These are phyloP conservation scores for Aldabrachelys gigantea DNA, from an alignment of 2,113 vertebrate species.

Conservation along the genomic window DNA sequence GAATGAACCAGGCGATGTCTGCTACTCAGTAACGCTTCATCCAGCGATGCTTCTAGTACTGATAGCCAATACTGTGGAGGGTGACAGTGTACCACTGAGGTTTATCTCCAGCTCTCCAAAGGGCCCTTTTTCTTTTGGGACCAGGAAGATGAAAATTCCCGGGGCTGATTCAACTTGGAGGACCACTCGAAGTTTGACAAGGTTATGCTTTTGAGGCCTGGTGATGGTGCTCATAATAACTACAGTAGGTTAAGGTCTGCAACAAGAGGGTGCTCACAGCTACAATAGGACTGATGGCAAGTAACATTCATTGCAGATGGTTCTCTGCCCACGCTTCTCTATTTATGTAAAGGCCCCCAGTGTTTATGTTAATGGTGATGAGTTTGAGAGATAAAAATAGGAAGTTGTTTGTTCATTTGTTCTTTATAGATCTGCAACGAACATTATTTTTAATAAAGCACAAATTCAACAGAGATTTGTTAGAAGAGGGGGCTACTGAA, in stretches of 20 bases:
- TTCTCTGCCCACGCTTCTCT: constrained; percentile 74
- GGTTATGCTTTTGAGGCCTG: background rate
- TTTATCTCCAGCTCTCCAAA: background rate
- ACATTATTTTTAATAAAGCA: constrained; percentile 63
- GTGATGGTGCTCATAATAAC: constrained; percentile 17
- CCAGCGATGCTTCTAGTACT: background rate
- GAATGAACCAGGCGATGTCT: background rate
- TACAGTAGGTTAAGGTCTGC: background rate
- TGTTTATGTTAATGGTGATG: constrained; percentile 78
- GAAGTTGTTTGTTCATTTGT: constrained; percentile 79
- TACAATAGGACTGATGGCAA: constrained; percentile 67
- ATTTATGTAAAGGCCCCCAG: constrained; percentile 75
- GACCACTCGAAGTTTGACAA: background rate
- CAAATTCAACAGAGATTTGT: constrained; percentile 68
- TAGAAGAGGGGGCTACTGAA: constrained; percentile 63
- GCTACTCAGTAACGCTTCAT: background rate
- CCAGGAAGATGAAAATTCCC: background rate
- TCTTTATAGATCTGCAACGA: constrained; percentile 75
- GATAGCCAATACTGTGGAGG: background rate
- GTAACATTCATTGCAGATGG: constrained; percentile 73
- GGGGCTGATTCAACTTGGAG: background rate
- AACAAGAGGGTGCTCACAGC: constrained; percentile 28
- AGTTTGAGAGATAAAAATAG: constrained; percentile 80
- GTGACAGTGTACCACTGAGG: background rate
- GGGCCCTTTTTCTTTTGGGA: background rate